Base-by-base conservation (phyloP, 2,797 vertebrate genomes). In the Zalophus californianus region DNA sequence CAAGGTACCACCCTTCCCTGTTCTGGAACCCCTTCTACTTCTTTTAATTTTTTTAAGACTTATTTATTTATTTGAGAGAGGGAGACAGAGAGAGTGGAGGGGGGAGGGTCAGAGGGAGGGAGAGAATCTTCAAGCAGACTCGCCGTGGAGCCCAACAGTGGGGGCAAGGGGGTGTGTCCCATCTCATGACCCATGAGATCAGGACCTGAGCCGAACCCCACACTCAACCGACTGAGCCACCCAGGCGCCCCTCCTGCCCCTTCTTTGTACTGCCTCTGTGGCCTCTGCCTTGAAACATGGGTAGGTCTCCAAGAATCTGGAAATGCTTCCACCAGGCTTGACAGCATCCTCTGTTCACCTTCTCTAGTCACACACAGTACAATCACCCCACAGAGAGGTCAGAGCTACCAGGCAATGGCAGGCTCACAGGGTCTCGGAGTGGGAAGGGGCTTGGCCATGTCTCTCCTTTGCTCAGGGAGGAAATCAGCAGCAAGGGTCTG, bases 361-460 rank as follows among this genome's bases (percentile, higher is more conserved):
- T 15, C 58, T 70, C 58, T 1, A 6, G 60, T 50, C 7, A 1
- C 48, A 32, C 8, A 15, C 15, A 27, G 4, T 3, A 23, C n/a
- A n/a, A 5, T 5, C 23, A 12, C 5, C 64, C n/a, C 38, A 1
- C 12, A 50, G 41, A 38, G 38, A 41, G 16, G 35, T 18, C n/a
- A 2, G 10, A 23, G 11, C 11, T 0, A 3, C 78, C 11, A 0
- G 0, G 6, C 13, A 15, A 18, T 25, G 82, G 20, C 56, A 56
- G 35, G 16, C 48, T 25, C 32, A 2, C 0, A 2, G 32, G 7
- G 32, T 4, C 50, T 80, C 0, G 3, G 20, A 0, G 0, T 6
- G 9, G 48, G 50, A 29, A 48, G 7, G 35, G 10, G 13, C 13
- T n/a, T 0, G 0, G 16, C 4, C n/a, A 1, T 29, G 0, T 2